A percentile compares a stretch with the other conserved stretches of the same genome.
Conservation (phyloP, 2,113 vertebrate genomes). For the Dipodomys stephensi region DNA sequence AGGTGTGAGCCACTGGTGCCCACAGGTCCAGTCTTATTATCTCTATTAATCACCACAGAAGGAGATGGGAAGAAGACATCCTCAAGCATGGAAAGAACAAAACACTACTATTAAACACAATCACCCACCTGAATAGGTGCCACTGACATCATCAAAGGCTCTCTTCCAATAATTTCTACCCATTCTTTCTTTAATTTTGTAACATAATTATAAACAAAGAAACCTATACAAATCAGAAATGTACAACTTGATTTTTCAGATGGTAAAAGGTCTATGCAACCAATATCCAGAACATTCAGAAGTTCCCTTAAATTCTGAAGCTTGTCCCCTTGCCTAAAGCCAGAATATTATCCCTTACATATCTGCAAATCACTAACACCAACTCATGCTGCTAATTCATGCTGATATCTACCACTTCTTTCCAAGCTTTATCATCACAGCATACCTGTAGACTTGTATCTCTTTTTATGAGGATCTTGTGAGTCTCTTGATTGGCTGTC, state of each 20-base stretch:
- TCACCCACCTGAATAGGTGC: accelerated
- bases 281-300: background rate
- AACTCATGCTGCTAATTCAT: background rate
- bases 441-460: background rate
- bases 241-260: background rate
- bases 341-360: no score
- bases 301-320: background rate
- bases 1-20: no score
- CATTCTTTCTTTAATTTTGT: background rate
- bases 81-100: background rate
- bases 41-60: background rate
- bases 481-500: background rate
- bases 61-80: background rate
- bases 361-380: background rate
- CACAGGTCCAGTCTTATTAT: background rate
- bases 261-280: background rate
- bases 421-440: background rate
- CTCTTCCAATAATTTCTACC: background rate
- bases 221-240: background rate
- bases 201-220: background rate
- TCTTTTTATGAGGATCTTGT: background rate
- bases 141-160: background rate
- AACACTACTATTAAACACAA: background rate
- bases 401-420: background rate
- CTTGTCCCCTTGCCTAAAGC: background rate